Evolutionary conservation across 2,888 invertebrate genomes (phyloP), one percentile per base, ranked within the genome.

Genomic region (Phasia obesa): DNA sequence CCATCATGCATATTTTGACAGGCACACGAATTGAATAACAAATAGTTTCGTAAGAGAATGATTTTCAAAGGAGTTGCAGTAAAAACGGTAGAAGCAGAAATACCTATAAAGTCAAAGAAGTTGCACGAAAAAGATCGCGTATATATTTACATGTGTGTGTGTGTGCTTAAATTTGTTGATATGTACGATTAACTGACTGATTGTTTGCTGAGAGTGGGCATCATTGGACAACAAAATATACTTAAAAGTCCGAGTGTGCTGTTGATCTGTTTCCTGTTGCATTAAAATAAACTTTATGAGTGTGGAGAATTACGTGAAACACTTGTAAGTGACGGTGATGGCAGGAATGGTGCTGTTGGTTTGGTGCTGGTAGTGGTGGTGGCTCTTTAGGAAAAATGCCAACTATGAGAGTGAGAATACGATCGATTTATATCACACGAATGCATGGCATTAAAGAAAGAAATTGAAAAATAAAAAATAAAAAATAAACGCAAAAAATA

Each of bases 1-100:
- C 85, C 85, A 86, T 86, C 81, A 81, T 73, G 84, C 85, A 84
- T 85, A 79, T 86, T 85, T 85, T 84, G 86, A 86, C 86, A 85
- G 81, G 85, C 85, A 81, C 83, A 79, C 75, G 83, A 75, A 79
- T 83, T 79, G 83, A 83, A 83, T 83, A 79, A 79, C 79, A 83
- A 83, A 71, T 83, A 79, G 83, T 67, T 75, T 49, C 42, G 21
- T 47, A 21, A 57, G 42, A 67, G 51, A 64, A 42, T 11, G 25
- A 42, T 15, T 25, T 42, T 38, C 19, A 21, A 38, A 25, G 59
- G 27, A 65, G 55, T 17, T 27, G 17, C 7, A 62, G 13, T 11
- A n/a, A 19, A 21, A 42, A 19, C 47, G n/a, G 9, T 19, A 9
- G 21, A 47, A 47, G 7, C 23, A 21, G 42, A 44, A 51, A 23